These are phyloP conservation scores for Bilobella aurantiaca DNA, from an alignment of 1,140 invertebrate species.

Conservation along the genomic window DNA sequence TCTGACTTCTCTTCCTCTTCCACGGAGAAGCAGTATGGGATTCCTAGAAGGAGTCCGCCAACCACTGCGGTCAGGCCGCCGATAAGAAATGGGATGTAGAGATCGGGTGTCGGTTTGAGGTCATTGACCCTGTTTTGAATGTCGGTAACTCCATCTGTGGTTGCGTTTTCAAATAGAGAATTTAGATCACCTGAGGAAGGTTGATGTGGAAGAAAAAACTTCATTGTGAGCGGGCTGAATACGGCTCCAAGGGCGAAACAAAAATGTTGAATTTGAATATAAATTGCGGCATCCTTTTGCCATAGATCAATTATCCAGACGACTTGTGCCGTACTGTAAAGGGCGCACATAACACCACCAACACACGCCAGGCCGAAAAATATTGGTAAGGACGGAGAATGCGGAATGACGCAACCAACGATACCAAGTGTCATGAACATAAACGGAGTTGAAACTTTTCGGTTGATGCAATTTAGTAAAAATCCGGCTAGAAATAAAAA, in stretches of 20 bases:
- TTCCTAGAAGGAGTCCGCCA: background rate
- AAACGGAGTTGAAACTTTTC: too few relatives aligned
- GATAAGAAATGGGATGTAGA: background rate
- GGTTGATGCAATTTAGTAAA: too few relatives aligned
- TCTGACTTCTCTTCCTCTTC: background rate
- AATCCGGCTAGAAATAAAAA: too few relatives aligned
- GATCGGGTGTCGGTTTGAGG: background rate
- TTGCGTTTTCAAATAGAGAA: background rate
- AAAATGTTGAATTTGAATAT: constrained; percentile 20
- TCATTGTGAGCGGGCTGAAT: constrained; percentile 4
- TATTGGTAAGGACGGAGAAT: background rate
- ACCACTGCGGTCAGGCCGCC: background rate
- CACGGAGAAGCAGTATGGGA: background rate
- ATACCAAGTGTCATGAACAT: too few relatives aligned
- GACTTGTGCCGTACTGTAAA: constrained; percentile 14
- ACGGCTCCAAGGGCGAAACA: constrained; percentile 12
- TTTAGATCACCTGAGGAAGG: too few relatives aligned
- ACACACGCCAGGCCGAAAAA: constrained; percentile 2
- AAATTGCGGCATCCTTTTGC: constrained; percentile 10
- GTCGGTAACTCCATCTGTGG: background rate
- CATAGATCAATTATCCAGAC: constrained; percentile 25
- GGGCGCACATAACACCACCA: constrained; percentile 3
- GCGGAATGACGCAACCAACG: constrained; percentile 9
- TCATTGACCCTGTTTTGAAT: background rate
- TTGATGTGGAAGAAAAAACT: constrained; percentile 11